Conservation (phyloP, 2,113 vertebrate species). For the Hydrolagus affinis region DNA sequence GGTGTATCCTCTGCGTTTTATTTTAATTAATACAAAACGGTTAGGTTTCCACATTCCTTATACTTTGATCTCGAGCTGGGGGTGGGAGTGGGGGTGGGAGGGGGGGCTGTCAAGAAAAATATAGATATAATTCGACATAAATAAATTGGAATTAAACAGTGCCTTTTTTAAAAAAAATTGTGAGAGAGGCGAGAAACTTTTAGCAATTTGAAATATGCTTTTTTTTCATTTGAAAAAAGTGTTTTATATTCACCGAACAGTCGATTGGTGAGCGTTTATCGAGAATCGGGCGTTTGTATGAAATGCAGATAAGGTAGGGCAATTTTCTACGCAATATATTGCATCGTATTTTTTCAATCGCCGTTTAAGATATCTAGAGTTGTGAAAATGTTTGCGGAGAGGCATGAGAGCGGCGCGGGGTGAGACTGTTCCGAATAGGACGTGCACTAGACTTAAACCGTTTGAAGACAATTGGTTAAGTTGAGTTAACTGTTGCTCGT, state of each 20-base stretch:
- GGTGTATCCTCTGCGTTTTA: neutral
- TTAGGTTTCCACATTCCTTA: neutral
- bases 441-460: constrained; percentile 55
- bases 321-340: neutral
- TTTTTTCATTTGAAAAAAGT: neutral
- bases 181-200: neutral
- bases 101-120: too few species aligned
- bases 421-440: constrained; percentile 34
- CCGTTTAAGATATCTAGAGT: neutral
- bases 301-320: too few species aligned
- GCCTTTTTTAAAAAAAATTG: neutral
- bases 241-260: neutral
- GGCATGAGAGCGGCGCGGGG: neutral
- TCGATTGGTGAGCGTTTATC: neutral
- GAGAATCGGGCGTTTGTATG: too few species aligned
- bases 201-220: too few species aligned
- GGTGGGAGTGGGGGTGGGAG: too few species aligned
- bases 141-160: neutral
- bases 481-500: constrained; percentile 62
- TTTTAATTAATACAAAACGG: neutral
- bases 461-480: constrained; percentile 67
- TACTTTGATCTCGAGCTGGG: neutral
- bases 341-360: neutral
- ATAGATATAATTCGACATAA: too few species aligned
- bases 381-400: neutral